These are phyloP conservation scores for Ammodytes marinus DNA, from an alignment of 2,113 vertebrate genomes.

Conservation along the genomic window DNA sequence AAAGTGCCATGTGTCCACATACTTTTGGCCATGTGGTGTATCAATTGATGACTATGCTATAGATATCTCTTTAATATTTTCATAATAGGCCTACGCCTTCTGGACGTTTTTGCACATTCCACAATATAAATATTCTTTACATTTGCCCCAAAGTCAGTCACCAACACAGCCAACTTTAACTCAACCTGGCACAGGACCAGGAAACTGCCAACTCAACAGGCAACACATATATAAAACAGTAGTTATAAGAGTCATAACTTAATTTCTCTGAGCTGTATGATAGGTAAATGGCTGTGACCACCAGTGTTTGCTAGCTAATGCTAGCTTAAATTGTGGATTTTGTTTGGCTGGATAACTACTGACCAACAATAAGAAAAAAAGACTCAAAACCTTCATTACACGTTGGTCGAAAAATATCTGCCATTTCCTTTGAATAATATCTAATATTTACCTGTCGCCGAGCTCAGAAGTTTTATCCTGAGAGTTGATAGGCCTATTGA, in stretches of 20 bases:
- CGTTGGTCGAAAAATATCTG: background rate
- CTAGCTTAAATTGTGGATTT: background rate
- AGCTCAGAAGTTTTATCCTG: background rate
- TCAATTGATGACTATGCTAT: background rate
- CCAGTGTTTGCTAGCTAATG: background rate
- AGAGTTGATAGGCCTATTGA: background rate
- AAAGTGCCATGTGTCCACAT: background rate
- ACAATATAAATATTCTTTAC: background rate
- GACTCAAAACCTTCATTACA: background rate
- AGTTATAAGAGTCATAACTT: no score
- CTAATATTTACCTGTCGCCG: background rate
- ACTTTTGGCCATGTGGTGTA: background rate
- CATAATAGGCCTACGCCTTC: no score
- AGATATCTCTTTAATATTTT: background rate
- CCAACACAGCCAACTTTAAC: background rate
- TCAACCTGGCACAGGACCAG: no score
- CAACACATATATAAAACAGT: no score
- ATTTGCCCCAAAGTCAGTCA: background rate
- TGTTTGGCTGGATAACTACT: no score
- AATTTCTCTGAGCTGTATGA: no score
- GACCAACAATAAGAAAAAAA: background rate
- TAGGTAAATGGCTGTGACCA: no score
- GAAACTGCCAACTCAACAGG: no score
- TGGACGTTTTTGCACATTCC: background rate
- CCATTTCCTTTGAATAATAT: rapidly evolving